Base-by-base conservation (phyloP, 2,797 vertebrate genomes). In the Brotula barbata region DNA sequence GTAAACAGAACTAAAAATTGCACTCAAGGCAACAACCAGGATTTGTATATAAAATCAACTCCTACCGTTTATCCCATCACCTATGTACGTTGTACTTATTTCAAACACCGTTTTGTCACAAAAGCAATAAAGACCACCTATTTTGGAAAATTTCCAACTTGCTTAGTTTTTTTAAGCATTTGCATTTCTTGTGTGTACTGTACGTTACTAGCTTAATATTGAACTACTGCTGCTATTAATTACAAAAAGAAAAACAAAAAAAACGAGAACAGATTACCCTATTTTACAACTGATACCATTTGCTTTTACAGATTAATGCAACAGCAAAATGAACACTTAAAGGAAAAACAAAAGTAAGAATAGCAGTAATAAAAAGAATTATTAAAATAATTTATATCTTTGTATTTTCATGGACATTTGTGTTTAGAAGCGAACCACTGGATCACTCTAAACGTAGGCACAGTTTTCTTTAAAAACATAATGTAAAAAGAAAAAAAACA, bases 361-460 rank as follows among this genome's bases (percentile, higher is more conserved):
- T 68, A 72, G 78, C 67, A 86, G 58, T 71, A 77, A 78, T 75
- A 60, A 84, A 71, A 77, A 78, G 46, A 70, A 66, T 61, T 70
- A 71, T 45, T 64, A 70, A 80, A 89, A 91, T 88, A 90, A 91
- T 87, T 89, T 89, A 88, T 80, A 79, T 87, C 85, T 85, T 86
- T 84, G 84, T 85, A 87, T 87, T 85, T 73, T 83, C 62, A 80
- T 78, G 80, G 79, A 87, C 75, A 88, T 77, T 78, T 73, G 77
- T 70, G 86, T 89, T 88, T 85, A 88, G 83, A 86, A 77, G 83
- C 82, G 75, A 90, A 60, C 87, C 87, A 77, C 56, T 54, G 85
- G 86, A 59, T 83, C 81, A 81, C 71, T 89, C 89, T 85, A 89
- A 87, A 89, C 87, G 83, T 87, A 90, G 90, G 91, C 90, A 92